Percentiles rank a stretch among this genome's conserved stretches.
Evolutionary conservation across 1,140 invertebrate genomes (phyloP).

Genomic region (Temnothorax nylanderi): DNA sequence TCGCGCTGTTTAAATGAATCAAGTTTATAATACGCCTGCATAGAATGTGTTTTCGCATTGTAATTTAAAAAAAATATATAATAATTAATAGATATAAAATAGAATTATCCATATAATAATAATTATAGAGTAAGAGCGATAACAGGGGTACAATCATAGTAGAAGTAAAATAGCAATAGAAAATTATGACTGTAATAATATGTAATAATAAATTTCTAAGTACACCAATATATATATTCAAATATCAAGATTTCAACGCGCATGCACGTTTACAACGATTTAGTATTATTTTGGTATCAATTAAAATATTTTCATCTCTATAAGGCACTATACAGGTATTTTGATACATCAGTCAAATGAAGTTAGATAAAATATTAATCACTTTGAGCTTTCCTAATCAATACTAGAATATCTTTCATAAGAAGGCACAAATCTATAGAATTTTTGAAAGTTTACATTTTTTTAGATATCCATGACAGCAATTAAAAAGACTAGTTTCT

Average conservation of each 20-base stretch:
- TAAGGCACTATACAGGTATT: constrained; percentile 72
- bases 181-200: constrained; percentile 56
- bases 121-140: neutral
- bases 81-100: constrained; percentile 10
- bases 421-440: constrained; percentile 30
- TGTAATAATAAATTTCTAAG: constrained; percentile 69
- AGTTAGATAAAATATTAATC: constrained; percentile 50
- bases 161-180: constrained; percentile 23
- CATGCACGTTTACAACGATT: constrained; percentile 43
- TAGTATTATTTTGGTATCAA: constrained; percentile 65
- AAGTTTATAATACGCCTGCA: neutral
- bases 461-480: constrained; percentile 24
- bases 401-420: constrained; percentile 2
- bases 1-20: neutral
- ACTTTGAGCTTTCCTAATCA: constrained; percentile 7
- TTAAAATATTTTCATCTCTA: constrained; percentile 51
- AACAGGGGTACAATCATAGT: neutral
- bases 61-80: constrained; percentile 3
- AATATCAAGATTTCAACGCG: constrained; percentile 22
- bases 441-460: constrained; percentile 28
- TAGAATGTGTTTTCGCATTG: neutral
- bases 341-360: constrained; percentile 73
- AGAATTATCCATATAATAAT: neutral
- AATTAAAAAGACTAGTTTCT: constrained; percentile 65
- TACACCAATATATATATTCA: constrained; percentile 64